Evolutionary conservation across 2,113 vertebrate species (phyloP).

Genomic region (Sturnus vulgaris): DNA sequence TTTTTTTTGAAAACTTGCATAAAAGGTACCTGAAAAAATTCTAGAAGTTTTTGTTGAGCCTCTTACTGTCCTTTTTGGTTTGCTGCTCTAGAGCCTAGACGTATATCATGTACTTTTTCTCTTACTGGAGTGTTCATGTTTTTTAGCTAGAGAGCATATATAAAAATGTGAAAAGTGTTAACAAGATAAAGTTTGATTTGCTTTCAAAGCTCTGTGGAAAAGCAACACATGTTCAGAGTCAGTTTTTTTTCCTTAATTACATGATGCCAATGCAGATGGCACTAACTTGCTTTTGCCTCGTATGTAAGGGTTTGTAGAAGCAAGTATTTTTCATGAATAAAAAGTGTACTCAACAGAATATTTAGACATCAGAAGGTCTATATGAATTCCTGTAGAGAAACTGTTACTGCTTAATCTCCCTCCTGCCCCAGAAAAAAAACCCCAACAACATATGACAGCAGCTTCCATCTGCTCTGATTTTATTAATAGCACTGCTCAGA

Average conservation of each 20-base stretch:
- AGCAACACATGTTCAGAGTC: not conserved
- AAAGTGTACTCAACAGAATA: not conserved
- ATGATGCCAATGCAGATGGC: not conserved
- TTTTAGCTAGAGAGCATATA: not conserved
- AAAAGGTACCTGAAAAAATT: not conserved
- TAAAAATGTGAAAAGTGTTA: not conserved
- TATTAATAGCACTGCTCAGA: not conserved
- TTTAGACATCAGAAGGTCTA: not conserved
- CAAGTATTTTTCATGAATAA: not conserved
- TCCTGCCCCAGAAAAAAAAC: not conserved
- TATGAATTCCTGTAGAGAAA: not conserved
- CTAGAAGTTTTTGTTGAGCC: not conserved
- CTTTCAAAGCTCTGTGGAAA: not conserved
- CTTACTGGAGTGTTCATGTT: not conserved
- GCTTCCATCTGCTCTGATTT: constrained; percentile 21
- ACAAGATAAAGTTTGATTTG: not conserved
- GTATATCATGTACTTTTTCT: not conserved
- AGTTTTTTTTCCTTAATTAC: not conserved
- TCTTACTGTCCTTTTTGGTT: not conserved
- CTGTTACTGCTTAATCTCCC: not conserved
- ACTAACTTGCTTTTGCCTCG: not conserved
- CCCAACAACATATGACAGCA: not conserved
- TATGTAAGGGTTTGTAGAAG: not conserved
- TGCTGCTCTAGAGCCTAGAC: not conserved
- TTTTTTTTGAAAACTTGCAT: accelerated